phyloP scores from a whole-genome alignment of 2,888 invertebrate species.

The Heliconius erato region DNA sequence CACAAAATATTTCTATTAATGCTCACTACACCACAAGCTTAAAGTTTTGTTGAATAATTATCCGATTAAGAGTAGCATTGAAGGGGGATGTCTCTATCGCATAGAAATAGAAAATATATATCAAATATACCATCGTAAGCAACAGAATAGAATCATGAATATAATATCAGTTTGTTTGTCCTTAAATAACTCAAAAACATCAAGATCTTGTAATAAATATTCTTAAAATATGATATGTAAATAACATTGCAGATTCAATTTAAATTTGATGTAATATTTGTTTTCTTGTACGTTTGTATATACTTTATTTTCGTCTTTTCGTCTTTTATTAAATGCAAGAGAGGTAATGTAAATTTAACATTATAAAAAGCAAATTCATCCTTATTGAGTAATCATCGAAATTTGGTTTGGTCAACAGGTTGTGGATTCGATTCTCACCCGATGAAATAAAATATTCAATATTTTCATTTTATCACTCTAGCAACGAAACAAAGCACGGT shows the following conservation, averaged over 20 bases:
- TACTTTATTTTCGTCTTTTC: too few relatives aligned
- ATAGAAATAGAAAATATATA: conserved; percentile 47
- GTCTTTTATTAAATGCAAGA: too few relatives aligned
- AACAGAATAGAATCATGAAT: conserved; percentile 17
- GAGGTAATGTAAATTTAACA: too few relatives aligned
- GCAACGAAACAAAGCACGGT: too few relatives aligned
- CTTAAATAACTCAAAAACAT: conserved; percentile 14
- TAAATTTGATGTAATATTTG: background rate
- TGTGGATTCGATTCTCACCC: too few relatives aligned
- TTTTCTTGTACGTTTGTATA: too few relatives aligned
- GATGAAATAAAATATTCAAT: too few relatives aligned
- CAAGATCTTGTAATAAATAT: background rate
- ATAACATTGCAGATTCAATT: background rate
- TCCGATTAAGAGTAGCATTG: conserved; percentile 71
- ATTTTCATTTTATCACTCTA: too few relatives aligned
- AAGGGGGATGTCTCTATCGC: conserved; percentile 63
- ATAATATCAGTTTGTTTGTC: conserved; percentile 21
- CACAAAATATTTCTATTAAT: background rate
- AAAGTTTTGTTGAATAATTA: conserved; percentile 72
- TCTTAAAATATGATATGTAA: background rate
- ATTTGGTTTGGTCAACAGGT: too few relatives aligned
- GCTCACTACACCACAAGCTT: conserved; percentile 55
- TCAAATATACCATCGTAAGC: conserved; percentile 24
- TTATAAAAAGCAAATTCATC: too few relatives aligned
- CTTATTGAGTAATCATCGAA: too few relatives aligned